Evolutionary conservation across 2,797 vertebrate genomes (phyloP).

Genomic region (Helostoma temminkii): DNA sequence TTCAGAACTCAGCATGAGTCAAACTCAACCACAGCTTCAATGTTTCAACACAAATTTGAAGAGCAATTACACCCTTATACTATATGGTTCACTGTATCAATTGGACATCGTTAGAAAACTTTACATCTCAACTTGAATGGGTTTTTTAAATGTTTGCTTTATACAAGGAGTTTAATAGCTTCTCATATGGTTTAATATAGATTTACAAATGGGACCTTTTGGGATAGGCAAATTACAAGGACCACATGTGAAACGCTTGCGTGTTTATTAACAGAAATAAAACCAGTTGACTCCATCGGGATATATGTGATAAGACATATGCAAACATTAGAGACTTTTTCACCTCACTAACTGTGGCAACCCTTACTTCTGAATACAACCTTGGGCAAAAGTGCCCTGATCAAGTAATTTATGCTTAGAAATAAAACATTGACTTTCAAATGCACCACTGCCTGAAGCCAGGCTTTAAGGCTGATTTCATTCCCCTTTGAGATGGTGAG

Average conservation of each 20-base stretch:
- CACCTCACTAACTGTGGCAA: slow-evolving; percentile 45
- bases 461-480: slow-evolving; percentile 83
- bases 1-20: slow-evolving; percentile 62
- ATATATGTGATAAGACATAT: slow-evolving; percentile 59
- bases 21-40: slow-evolving; percentile 53
- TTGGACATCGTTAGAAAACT: slow-evolving; percentile 40
- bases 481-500: slow-evolving; percentile 80
- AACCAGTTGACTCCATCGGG: slow-evolving; percentile 32
- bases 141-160: slow-evolving; percentile 19
- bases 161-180: slow-evolving; percentile 10
- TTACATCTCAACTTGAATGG: slow-evolving; percentile 31
- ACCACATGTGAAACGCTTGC: not conserved
- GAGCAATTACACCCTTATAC: slow-evolving; percentile 61
- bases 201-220: slow-evolving; percentile 3
- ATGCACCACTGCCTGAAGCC: slow-evolving; percentile 78
- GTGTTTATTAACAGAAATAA: slow-evolving; percentile 2
- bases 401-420: slow-evolving; percentile 83
- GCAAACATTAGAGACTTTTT: slow-evolving; percentile 55
- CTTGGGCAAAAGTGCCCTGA: slow-evolving; percentile 70
- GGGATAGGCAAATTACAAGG: not conserved
- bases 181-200: slow-evolving; percentile 7
- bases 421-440: slow-evolving; percentile 86
- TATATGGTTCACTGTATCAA: slow-evolving; percentile 50
- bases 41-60: slow-evolving; percentile 70
- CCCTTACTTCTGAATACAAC: slow-evolving; percentile 71